Percentiles rank a stretch among this genome's conserved stretches.
phyloP scores from a whole-genome alignment of 2,888 invertebrate species.

The Sminthurinus aureus region DNA sequence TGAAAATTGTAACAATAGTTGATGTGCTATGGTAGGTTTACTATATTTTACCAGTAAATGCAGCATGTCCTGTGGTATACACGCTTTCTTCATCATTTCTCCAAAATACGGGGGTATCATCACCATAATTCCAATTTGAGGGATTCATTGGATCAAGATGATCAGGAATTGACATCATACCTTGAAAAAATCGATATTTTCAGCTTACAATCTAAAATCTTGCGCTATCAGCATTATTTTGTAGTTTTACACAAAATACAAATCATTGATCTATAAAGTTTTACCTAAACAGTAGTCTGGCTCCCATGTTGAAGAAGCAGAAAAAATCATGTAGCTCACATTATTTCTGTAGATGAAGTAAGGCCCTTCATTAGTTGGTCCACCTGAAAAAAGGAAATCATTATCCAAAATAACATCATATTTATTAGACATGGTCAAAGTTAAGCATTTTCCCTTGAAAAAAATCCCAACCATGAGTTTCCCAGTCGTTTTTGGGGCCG shows the following conservation, averaged over 20 bases:
- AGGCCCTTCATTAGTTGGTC: conserved; percentile 40
- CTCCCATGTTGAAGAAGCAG: conserved; percentile 37
- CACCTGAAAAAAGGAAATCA: no score
- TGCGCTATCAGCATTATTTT: no score
- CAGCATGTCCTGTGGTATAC: conserved; percentile 43
- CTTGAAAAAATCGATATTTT: neutral
- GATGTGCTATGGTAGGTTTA: no score
- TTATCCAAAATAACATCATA: no score
- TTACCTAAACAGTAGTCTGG: conserved; percentile 37
- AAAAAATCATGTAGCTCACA: conserved; percentile 41
- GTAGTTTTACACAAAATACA: neutral
- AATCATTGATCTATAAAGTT: neutral
- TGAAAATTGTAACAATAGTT: conserved; percentile 26
- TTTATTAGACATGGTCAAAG: no score
- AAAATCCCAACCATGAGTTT: no score
- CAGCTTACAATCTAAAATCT: neutral
- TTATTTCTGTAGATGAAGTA: conserved; percentile 40
- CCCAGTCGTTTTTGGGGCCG: conserved; percentile 38
- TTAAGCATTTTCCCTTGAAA: no score
- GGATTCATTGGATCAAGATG: conserved; percentile 37
- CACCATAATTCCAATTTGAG: conserved; percentile 39
- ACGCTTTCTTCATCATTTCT: conserved; percentile 43
- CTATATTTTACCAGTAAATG: conserved; percentile 38
- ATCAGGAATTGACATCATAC: conserved; percentile 41
- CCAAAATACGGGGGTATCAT: conserved; percentile 41